phyloP scores from a whole-genome alignment of 2,113 vertebrate genomes.

The Tylochromis polylepis region DNA sequence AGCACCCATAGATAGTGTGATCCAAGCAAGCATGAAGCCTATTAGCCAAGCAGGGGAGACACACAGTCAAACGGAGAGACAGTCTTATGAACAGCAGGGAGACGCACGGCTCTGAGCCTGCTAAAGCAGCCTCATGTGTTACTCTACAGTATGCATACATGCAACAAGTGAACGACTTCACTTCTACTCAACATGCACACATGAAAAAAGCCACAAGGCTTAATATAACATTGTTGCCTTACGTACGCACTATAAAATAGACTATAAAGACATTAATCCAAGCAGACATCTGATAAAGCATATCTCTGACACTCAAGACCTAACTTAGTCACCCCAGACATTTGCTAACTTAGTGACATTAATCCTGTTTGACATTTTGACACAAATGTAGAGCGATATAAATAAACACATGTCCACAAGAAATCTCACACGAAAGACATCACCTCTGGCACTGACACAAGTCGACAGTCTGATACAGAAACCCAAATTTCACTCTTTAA shows the following conservation, averaged over 20 bases:
- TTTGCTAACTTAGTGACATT: constrained; percentile 23
- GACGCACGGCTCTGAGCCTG: constrained; percentile 22
- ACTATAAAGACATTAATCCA: constrained; percentile 25
- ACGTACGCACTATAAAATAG: not conserved
- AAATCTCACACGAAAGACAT: constrained; percentile 7
- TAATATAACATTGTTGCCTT: not conserved
- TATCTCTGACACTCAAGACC: constrained; percentile 31
- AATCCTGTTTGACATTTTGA: constrained; percentile 46
- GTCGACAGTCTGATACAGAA: constrained; percentile 31
- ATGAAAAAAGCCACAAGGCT: not conserved
- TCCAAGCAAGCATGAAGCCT: constrained; percentile 26
- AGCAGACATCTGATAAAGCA: constrained; percentile 12
- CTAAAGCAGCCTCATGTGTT: constrained; percentile 12
- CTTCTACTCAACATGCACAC: not conserved
- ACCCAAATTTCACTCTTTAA: constrained; percentile 4
- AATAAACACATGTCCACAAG: constrained; percentile 46
- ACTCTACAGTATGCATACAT: not conserved
- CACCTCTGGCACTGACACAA: constrained; percentile 12
- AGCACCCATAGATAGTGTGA: constrained; percentile 25
- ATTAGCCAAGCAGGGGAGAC: constrained; percentile 41
- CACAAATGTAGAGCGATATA: constrained; percentile 29
- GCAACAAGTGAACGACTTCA: not conserved
- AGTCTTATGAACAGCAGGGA: constrained; percentile 45
- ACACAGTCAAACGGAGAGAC: constrained; percentile 25
- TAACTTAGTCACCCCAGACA: not conserved